Percentiles rank a stretch among this genome's conserved stretches.
These are phyloP conservation scores for Aptenodytes forsteri DNA, from an alignment of 2,113 vertebrate genomes.

Conservation along the genomic window DNA sequence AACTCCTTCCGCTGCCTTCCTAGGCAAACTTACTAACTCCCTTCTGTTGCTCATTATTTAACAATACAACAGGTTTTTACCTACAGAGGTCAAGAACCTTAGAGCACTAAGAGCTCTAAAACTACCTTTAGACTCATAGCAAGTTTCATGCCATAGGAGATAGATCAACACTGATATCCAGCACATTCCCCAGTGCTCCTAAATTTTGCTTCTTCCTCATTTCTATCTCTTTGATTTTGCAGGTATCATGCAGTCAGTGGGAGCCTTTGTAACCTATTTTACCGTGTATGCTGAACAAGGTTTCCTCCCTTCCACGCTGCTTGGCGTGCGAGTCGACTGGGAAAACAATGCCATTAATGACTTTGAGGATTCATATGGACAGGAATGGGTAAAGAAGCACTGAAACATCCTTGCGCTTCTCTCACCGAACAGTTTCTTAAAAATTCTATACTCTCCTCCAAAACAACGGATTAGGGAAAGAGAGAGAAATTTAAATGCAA, in stretches of 20 bases:
- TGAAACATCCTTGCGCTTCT: not conserved
- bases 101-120: not conserved
- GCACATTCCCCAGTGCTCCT: not conserved
- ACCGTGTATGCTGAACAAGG: slow-evolving; percentile 77
- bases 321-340: slow-evolving; percentile 71
- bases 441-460: not conserved
- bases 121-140: not conserved
- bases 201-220: not conserved
- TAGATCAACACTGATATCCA: not conserved
- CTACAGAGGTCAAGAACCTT: not conserved
- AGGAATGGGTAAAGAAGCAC: slow-evolving; percentile 76
- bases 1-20: not conserved
- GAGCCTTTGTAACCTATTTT: slow-evolving; percentile 80
- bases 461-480: not conserved
- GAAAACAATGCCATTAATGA: slow-evolving; percentile 61
- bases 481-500: not conserved
- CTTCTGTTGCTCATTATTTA: not conserved
- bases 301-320: slow-evolving; percentile 67
- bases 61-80: not conserved
- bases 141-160: not conserved
- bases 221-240: not conserved
- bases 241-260: slow-evolving; percentile 80
- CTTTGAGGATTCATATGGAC: slow-evolving; percentile 79
- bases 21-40: not conserved
- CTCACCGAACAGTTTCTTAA: not conserved